phyloP scores from a whole-genome alignment of 1,140 invertebrate species.

The Aporrectodea caliginosa region DNA sequence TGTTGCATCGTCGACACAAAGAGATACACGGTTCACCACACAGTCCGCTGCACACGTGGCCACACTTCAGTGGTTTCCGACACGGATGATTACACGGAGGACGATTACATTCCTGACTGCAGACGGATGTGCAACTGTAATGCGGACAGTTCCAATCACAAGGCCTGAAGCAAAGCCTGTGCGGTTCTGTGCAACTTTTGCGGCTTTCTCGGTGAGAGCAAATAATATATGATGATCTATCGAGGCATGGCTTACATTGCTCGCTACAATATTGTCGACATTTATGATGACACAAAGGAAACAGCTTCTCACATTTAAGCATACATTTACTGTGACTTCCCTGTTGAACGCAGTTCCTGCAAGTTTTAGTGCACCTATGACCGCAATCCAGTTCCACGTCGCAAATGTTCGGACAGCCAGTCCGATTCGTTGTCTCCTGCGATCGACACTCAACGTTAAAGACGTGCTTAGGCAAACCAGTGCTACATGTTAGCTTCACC shows the following conservation, averaged over 20 bases:
- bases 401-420: background rate
- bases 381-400: background rate
- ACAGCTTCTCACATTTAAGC: constrained; percentile 40
- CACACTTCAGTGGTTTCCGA: constrained; percentile 54
- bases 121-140: constrained; percentile 59
- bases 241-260: constrained; percentile 39
- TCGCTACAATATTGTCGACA: constrained; percentile 41
- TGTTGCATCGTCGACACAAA: constrained; percentile 54
- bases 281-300: constrained; percentile 52
- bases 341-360: background rate
- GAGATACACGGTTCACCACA: constrained; percentile 65
- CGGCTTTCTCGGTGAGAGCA: constrained; percentile 61
- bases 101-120: constrained; percentile 61
- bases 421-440: too few relatives aligned
- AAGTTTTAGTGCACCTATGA: background rate
- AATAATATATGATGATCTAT: constrained; percentile 59
- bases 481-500: too few relatives aligned
- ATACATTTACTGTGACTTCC: background rate
- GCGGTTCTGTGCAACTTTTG: constrained; percentile 62
- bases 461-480: too few relatives aligned
- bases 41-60: constrained; percentile 61
- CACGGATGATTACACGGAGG: constrained; percentile 56
- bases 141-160: constrained; percentile 59
- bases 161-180: constrained; percentile 60
- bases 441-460: too few relatives aligned